Base-by-base conservation (phyloP, 2,888 invertebrate species). In the Schizaphis graminum region DNA sequence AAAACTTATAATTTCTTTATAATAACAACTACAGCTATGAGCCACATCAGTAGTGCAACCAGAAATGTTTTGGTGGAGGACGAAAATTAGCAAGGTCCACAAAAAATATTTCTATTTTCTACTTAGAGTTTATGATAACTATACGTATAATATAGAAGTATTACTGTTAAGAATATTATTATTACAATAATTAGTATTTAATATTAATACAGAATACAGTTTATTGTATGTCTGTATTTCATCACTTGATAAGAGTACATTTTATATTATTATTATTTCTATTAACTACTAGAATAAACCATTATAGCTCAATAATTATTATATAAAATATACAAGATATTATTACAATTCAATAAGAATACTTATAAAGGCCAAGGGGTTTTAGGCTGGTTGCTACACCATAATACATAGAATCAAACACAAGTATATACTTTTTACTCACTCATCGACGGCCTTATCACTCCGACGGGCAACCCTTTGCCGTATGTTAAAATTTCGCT, bases 371-470 rank as follows among this genome's bases (percentile, higher is more conserved):
- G 7, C n/a, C 5, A n/a, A 35, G n/a, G 35, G n/a, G 67, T 16
- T 67, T 77, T 8, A 24, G 7, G 35, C 21, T 21, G 35, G 77
- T 77, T 77, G 35, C 8, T 35, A 21, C 21, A 77, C n/a, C n/a
- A 16, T 13, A 61, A 61, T 61, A 53, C 53, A 53, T 53, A 53
- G 21, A 53, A 11, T 49, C 49, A 49, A 49, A 13, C 7, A 47
- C 7, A 47, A 47, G 44, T 47, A 47, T 67, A 67, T 7, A 4
- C 5, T 26, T 41, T 26, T 89, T 89, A 95, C 96, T 96, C 96
- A 97, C 98, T 98, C 95, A 99, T 98, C 1, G 98, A 97, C 0
- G 99, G 99, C 95, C 99, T 96, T 95, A 98, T 97, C 94, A 99
- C 97, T 95, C 98, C 98, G 28, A 98, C 96, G 0, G 99, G 98